A percentile compares a stretch with the other conserved stretches of the same genome.
phyloP scores from a whole-genome alignment of 2,113 vertebrate species.

The Oncorhynchus keta region DNA sequence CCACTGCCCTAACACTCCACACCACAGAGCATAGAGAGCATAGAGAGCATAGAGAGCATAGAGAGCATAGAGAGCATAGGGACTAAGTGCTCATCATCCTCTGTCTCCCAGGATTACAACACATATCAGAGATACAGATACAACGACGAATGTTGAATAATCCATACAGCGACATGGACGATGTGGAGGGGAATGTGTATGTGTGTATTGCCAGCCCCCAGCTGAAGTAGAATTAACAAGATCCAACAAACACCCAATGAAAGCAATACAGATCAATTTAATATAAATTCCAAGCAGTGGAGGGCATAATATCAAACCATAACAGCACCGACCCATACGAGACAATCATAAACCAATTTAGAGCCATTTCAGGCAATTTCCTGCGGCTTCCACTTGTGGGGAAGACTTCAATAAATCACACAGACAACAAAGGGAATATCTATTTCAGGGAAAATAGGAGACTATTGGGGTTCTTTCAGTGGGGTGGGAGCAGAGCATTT shows the following conservation, averaged over 20 bases:
- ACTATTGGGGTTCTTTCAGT: constrained; percentile 67
- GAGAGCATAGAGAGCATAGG: background rate
- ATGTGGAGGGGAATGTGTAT: background rate
- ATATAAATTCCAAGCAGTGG: constrained; percentile 74
- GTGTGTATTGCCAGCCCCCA: constrained; percentile 33
- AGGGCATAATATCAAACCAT: constrained; percentile 75
- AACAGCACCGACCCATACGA: constrained; percentile 69
- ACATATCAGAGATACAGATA: background rate
- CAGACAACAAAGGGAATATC: constrained; percentile 79
- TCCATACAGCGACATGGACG: background rate
- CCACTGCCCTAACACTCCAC: background rate
- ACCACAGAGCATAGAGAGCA: constrained; percentile 24
- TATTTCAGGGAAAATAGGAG: constrained; percentile 74
- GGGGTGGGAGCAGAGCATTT: constrained; percentile 48
- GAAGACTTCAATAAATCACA: constrained; percentile 83
- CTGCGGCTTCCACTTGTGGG: constrained; percentile 77
- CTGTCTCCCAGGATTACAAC: constrained; percentile 9
- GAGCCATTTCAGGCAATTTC: constrained; percentile 81
- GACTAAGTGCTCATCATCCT: constrained; percentile 13
- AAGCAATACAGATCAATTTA: constrained; percentile 79
- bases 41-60: constrained; percentile 2
- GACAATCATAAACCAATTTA: constrained; percentile 84
- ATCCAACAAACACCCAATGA: constrained; percentile 67
- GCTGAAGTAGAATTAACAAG: constrained; percentile 69
- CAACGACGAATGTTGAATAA: background rate